Evolutionary conservation across 2,888 invertebrate genomes (phyloP), one percentile per base, ranked within the genome.

Genomic region (Hemaris fuciformis): DNA sequence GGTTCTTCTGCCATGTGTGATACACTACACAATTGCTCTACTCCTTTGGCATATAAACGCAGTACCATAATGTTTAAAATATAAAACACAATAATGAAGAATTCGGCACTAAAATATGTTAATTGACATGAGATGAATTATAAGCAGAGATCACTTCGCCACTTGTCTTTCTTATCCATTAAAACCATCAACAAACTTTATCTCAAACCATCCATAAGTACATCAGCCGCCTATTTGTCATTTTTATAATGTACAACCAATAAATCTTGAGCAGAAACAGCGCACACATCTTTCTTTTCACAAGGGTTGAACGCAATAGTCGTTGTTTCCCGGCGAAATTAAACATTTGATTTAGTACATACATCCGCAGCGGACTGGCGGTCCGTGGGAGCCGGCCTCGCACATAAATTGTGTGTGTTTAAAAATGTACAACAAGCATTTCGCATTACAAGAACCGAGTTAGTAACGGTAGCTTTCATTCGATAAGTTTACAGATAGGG

Each of bases 271-370:
- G 10, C 42, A 42, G 38, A n/a, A 38, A 38, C 38, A n/a, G 13
- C 25, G 58, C 27, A 43, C 25, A 45, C 43, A 59, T 31, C 59
- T 34, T 46, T 59, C 38, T 46, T 22, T n/a, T 38, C 34, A 18
- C 45, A 46, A 46, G 34, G 34, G 22, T 59, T 34, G 22, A 34
- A 23, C 23, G 87, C 83, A 86, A 81, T 76, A 80, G 79, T 72
- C 76, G 77, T 85, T 84, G 83, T 86, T 82, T 81, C 81, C 77
- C 68, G 80, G 84, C 82, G 82, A 85, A 87, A 87, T 87, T 88
- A 87, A 88, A 87, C 84, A 86, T 88, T 88, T 86, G 87, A 85
- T 85, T 86, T 85, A 86, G 81, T 81, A 81, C 79, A 77, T 76
- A 80, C 83, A 84, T 86, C 84, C 84, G 82, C 70, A 78, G 65